These are phyloP conservation scores for Reinhardtius hippoglossoides DNA, from an alignment of 2,113 vertebrate genomes.

Conservation along the genomic window DNA sequence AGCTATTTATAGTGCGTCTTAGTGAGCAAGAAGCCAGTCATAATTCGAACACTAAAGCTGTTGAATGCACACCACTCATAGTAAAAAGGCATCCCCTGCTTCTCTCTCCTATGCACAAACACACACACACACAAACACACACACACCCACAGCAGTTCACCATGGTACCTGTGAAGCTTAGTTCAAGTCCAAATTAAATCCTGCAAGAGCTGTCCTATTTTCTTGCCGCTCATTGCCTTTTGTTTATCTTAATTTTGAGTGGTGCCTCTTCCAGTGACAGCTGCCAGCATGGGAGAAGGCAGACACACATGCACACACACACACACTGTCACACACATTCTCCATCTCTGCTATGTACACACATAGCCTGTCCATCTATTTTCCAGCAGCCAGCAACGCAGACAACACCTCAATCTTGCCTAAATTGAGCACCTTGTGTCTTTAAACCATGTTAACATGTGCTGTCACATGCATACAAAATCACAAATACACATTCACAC, in stretches of 20 bases:
- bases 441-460: too few species aligned
- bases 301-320: constrained; percentile 22
- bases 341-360: constrained; percentile 18
- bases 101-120: constrained; percentile 7
- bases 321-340: constrained; percentile 3
- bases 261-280: constrained; percentile 65
- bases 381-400: background rate
- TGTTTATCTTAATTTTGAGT: constrained; percentile 66
- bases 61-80: constrained; percentile 39
- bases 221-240: constrained; percentile 58
- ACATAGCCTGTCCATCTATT: constrained; percentile 18
- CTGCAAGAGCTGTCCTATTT: constrained; percentile 72
- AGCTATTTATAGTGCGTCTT: constrained; percentile 73
- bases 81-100: constrained; percentile 62
- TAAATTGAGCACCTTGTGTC: background rate
- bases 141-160: background rate
- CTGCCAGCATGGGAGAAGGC: constrained; percentile 58
- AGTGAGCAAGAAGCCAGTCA: constrained; percentile 60
- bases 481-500: background rate
- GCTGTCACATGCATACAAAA: background rate
- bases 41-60: constrained; percentile 57
- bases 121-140: constrained; percentile 6
- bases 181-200: constrained; percentile 53
- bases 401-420: background rate
- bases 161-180: constrained; percentile 46